phyloP scores from a whole-genome alignment of 37 sponge, comb jelly and placozoan species.

The Cliona cf. orientalis region DNA sequence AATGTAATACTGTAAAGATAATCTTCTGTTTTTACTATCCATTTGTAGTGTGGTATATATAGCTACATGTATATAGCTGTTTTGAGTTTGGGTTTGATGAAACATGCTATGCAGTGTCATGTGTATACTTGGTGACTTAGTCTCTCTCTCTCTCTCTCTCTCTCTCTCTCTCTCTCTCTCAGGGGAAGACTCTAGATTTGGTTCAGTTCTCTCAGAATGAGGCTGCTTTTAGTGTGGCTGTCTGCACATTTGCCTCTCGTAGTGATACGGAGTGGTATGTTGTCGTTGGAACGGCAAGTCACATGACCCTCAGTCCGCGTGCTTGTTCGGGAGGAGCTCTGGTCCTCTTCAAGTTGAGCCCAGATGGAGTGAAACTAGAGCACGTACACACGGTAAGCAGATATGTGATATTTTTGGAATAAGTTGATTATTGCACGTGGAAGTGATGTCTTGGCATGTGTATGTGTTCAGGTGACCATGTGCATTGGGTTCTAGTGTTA shows the following conservation, averaged over 20 bases:
- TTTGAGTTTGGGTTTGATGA: too few relatives aligned
- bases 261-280: conserved; percentile 84
- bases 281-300: conserved; percentile 89
- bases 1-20: not conserved
- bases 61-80: too few relatives aligned
- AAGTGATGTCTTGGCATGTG: too few relatives aligned
- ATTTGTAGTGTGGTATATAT: not conserved
- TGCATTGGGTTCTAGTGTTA: not conserved
- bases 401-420: too few relatives aligned
- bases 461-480: too few relatives aligned
- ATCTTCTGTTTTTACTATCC: not conserved
- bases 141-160: not conserved
- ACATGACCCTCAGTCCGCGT: conserved; percentile 77
- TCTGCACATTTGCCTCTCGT: conserved; percentile 85
- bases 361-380: conserved; percentile 86
- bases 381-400: conserved; percentile 87
- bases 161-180: not conserved
- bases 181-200: conserved; percentile 88
- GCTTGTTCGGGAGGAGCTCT: conserved; percentile 82
- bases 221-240: conserved; percentile 91
- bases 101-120: too few relatives aligned
- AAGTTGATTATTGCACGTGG: not conserved
- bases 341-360: conserved; percentile 70
- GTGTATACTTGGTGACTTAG: not conserved
- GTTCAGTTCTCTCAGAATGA: conserved; percentile 96